These are phyloP conservation scores for Aspiorhynchus laticeps DNA, from an alignment of 2,113 vertebrate genomes.

Conservation along the genomic window DNA sequence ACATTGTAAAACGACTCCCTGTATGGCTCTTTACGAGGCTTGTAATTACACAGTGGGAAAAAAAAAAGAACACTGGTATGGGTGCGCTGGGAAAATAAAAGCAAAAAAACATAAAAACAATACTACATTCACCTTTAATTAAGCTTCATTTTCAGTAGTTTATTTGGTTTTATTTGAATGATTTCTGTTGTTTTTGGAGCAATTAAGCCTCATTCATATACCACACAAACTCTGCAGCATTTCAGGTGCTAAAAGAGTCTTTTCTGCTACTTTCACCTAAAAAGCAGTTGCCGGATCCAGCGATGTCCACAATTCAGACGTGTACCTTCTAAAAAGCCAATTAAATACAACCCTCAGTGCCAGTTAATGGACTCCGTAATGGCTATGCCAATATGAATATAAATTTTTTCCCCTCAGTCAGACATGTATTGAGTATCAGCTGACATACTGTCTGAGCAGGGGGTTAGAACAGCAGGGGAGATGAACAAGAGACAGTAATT, in stretches of 20 bases:
- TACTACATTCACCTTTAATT: slow-evolving; percentile 25
- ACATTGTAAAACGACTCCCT: slow-evolving; percentile 25
- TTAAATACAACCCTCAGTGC: slow-evolving; percentile 29
- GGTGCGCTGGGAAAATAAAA: not conserved
- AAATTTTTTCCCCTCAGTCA: slow-evolving; percentile 21
- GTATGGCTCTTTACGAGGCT: slow-evolving; percentile 4
- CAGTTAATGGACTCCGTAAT: slow-evolving; percentile 50
- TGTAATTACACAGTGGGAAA: not conserved
- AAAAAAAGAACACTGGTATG: not conserved
- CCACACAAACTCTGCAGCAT: not conserved
- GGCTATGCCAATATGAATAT: slow-evolving; percentile 48
- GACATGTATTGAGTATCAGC: slow-evolving; percentile 38
- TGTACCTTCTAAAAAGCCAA: slow-evolving; percentile 45
- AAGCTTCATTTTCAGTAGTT: slow-evolving; percentile 10
- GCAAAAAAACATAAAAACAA: slow-evolving; percentile 22
- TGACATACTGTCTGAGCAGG: slow-evolving; percentile 27
- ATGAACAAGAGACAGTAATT: slow-evolving; percentile 42
- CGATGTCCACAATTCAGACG: not conserved
- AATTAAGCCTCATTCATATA: not conserved
- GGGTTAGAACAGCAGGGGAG: slow-evolving; percentile 21
- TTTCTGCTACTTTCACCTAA: slow-evolving; percentile 9
- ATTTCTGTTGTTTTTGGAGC: not conserved
- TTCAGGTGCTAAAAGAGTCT: not conserved
- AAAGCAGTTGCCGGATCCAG: not conserved
- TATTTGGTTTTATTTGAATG: not conserved